phyloP scores from a whole-genome alignment of 2,113 vertebrate genomes.

The Ceuthmochares aereus region DNA sequence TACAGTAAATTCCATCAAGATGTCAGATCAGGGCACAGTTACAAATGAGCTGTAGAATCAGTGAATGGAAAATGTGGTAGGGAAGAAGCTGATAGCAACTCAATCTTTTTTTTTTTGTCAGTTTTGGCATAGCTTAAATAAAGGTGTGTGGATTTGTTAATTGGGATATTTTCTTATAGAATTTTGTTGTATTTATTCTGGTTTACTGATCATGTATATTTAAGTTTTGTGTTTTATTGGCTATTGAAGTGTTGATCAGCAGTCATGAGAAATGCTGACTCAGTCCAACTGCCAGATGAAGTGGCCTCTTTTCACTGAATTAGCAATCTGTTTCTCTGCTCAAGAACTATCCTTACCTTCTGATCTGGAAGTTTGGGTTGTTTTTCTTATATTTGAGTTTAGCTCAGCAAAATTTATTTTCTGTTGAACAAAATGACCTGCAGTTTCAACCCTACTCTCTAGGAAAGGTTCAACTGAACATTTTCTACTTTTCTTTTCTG shows the following conservation, averaged over 20 bases:
- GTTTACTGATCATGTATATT: background rate
- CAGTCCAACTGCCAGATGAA: background rate
- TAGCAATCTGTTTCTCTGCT: background rate
- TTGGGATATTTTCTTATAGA: background rate
- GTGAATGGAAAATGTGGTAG: background rate
- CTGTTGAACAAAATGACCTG: background rate
- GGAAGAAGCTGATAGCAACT: background rate
- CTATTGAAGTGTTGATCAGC: background rate
- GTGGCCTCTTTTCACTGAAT: background rate
- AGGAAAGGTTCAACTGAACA: background rate
- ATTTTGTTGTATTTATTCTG: background rate
- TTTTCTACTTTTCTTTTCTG: background rate
- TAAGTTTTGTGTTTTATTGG: background rate
- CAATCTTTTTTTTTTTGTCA: background rate
- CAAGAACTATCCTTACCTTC: background rate
- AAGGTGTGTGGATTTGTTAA: fast-evolving
- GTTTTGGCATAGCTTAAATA: background rate
- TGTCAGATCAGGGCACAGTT: background rate
- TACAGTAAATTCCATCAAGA: background rate
- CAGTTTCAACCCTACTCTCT: background rate
- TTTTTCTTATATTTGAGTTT: background rate
- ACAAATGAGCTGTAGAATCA: background rate
- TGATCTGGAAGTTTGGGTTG: background rate
- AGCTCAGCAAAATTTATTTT: background rate
- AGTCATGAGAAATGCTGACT: too few relatives aligned